Evolutionary conservation across 1,140 invertebrate genomes (phyloP).

Genomic region (Tetragonula clypearis): DNA sequence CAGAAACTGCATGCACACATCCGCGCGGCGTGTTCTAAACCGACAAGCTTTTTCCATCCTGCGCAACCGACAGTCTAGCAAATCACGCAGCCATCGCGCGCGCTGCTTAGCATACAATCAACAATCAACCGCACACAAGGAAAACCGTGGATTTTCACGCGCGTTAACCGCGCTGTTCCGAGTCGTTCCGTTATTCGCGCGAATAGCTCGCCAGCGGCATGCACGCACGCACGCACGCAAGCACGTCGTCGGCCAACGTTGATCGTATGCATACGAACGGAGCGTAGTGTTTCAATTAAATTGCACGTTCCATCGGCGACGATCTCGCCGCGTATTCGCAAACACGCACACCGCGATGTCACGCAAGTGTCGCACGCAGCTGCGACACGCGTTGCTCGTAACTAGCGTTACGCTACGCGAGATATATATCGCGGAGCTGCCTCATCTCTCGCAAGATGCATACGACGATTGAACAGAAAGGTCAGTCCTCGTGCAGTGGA

Average conservation of each 20-base stretch:
- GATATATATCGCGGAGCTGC: background rate
- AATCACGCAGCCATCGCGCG: constrained; percentile 7
- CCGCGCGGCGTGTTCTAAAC: background rate
- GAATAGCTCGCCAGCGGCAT: constrained; percentile 16
- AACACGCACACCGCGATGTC: constrained; percentile 18
- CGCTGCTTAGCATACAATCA: constrained; percentile 28
- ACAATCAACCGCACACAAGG: background rate
- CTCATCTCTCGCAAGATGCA: background rate
- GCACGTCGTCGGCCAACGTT: background rate
- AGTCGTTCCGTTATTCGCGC: constrained; percentile 25
- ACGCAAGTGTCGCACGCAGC: constrained; percentile 38
- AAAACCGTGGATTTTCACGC: constrained; percentile 40
- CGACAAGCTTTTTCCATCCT: background rate
- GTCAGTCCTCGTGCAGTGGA: no score
- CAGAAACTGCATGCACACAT: background rate
- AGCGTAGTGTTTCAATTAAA: constrained; percentile 48
- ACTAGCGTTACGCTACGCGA: background rate
- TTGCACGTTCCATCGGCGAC: constrained; percentile 27
- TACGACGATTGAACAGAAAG: no score
- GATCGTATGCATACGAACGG: constrained; percentile 34
- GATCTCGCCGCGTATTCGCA: background rate
- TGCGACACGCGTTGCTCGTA: constrained; percentile 13
- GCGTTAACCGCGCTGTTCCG: constrained; percentile 22
- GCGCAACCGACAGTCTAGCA: background rate
- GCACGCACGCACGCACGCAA: constrained; percentile 7